Conservation (phyloP, 2,888 invertebrate genomes). For the Coremacera marginata region DNA sequence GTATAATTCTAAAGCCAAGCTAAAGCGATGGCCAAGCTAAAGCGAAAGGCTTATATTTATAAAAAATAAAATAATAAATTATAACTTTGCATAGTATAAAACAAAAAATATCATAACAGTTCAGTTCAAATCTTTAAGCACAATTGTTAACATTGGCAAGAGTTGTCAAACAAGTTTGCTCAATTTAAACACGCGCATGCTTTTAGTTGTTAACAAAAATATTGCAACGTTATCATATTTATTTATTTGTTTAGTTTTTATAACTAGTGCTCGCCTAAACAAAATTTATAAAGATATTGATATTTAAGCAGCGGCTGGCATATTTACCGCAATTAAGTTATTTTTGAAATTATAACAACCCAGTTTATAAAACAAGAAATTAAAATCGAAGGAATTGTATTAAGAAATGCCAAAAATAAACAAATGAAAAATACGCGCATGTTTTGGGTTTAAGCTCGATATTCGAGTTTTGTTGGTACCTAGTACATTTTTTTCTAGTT, state of each 20-base stretch:
- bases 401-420: slow-evolving; percentile 5
- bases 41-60: background rate
- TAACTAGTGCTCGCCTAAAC: background rate
- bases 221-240: background rate
- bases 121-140: slow-evolving; percentile 17
- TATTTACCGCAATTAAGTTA: background rate
- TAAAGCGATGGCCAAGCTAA: slow-evolving; percentile 4
- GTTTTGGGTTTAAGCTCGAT: background rate
- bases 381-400: background rate
- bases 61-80: background rate
- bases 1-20: slow-evolving; percentile 16
- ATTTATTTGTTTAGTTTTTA: slow-evolving; percentile 1
- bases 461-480: no score
- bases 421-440: background rate
- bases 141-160: slow-evolving; percentile 12
- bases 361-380: background rate
- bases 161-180: background rate
- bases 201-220: slow-evolving; percentile 8
- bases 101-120: background rate
- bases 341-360: background rate
- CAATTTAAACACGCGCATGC: slow-evolving; percentile 15
- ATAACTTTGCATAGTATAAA: background rate
- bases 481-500: background rate
- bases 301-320: slow-evolving; percentile 7
- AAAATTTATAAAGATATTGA: background rate